These are phyloP conservation scores for Coecobrya sp. DNA, from an alignment of 2,888 invertebrate species.

Conservation along the genomic window DNA sequence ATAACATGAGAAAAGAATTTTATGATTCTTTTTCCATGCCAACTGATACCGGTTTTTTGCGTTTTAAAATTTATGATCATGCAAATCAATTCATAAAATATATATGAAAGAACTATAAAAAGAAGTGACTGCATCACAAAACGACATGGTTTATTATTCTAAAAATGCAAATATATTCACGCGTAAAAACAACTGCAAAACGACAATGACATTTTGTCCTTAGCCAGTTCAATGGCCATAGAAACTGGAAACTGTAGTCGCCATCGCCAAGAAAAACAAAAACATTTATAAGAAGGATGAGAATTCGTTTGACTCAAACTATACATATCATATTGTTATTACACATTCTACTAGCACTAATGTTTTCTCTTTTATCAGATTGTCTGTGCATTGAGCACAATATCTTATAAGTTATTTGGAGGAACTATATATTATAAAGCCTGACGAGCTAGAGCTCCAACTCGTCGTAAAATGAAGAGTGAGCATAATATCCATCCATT, in stretches of 20 bases:
- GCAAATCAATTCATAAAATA: background rate
- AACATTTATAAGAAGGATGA: background rate
- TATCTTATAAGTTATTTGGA: background rate
- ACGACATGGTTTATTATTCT: too few species aligned
- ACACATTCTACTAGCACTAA: too few species aligned
- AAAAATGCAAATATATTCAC: background rate
- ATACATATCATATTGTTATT: too few species aligned
- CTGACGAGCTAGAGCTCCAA: background rate
- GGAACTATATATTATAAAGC: background rate
- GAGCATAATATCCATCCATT: constrained; percentile 6
- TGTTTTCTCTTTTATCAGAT: background rate
- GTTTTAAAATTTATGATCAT: background rate
- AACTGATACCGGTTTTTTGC: background rate
- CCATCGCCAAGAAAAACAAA: background rate
- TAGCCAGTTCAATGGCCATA: background rate
- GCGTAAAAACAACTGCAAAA: background rate
- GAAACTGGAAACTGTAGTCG: background rate
- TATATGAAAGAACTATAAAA: background rate
- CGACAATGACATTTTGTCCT: background rate
- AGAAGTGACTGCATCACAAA: too few species aligned
- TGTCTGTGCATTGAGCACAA: background rate
- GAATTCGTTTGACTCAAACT: background rate
- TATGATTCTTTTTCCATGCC: background rate
- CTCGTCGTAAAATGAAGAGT: background rate
- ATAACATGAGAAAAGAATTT: background rate